Evolutionary conservation across 2,797 vertebrate genomes (phyloP).

Genomic region (Hipposideros larvatus): DNA sequence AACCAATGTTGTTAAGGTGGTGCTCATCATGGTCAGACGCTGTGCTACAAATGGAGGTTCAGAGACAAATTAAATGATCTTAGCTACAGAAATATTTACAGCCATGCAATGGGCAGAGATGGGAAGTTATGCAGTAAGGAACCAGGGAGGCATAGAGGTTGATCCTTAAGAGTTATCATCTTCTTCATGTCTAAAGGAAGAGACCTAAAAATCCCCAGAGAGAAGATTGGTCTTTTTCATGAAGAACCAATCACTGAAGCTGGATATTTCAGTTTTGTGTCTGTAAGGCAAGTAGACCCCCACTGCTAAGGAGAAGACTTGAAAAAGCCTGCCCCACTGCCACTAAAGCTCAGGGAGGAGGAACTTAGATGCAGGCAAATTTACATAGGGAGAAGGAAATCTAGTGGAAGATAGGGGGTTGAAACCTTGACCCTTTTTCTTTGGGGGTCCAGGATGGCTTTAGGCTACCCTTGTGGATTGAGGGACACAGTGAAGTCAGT

Average conservation of each 20-base stretch:
- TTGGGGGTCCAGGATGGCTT: neutral
- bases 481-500: neutral
- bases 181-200: constrained; percentile 18
- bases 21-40: neutral
- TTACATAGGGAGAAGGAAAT: neutral
- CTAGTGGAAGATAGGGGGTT: neutral
- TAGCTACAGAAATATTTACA: neutral
- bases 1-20: neutral
- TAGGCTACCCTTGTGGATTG: neutral
- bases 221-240: neutral
- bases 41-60: neutral
- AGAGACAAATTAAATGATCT: neutral
- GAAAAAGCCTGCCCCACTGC: neutral
- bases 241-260: neutral
- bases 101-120: neutral
- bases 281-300: neutral
- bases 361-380: neutral
- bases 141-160: neutral
- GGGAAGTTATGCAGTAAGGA: neutral
- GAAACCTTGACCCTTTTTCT: neutral
- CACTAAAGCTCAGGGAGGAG: neutral
- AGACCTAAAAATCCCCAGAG: neutral
- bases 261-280: neutral
- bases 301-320: neutral
- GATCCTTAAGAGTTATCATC: neutral